A percentile compares a stretch with the other conserved stretches of the same genome.
phyloP scores from a whole-genome alignment of 2,888 invertebrate genomes.

The Lasioglossum leucozonium region DNA sequence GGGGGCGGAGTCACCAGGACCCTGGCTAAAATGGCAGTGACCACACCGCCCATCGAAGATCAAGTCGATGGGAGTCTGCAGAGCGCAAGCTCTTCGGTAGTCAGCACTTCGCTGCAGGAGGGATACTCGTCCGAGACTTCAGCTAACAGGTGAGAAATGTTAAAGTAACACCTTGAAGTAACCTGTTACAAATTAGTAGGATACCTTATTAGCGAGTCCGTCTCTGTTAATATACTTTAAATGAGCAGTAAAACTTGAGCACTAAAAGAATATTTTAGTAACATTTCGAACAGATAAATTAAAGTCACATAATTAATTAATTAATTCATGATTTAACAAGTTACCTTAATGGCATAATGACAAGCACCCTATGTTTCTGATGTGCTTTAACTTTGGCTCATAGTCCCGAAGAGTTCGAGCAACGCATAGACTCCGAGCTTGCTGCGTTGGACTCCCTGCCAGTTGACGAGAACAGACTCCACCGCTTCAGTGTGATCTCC shows the following conservation, averaged over 20 bases:
- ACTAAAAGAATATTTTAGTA: no score
- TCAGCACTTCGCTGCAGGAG: constrained; percentile 64
- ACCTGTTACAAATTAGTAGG: not conserved
- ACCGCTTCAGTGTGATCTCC: constrained; percentile 81
- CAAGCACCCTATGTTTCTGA: not conserved
- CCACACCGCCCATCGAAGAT: constrained; percentile 83
- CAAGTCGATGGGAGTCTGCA: constrained; percentile 79
- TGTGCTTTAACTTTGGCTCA: constrained; percentile 33
- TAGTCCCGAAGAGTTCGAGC: constrained; percentile 86
- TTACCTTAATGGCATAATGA: not conserved
- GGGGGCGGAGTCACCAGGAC: constrained; percentile 88
- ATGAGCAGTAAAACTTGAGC: no score
- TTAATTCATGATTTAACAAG: not conserved
- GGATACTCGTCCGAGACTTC: constrained; percentile 69
- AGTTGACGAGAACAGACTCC: constrained; percentile 80
- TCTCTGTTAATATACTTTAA: no score
- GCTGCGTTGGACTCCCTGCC: constrained; percentile 87
- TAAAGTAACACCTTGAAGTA: not conserved
- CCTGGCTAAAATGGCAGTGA: constrained; percentile 86
- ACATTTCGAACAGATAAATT: no score
- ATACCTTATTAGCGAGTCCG: not conserved
- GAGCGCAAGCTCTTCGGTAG: constrained; percentile 51
- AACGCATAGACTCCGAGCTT: constrained; percentile 87
- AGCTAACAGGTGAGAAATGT: constrained; percentile 74
- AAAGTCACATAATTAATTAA: no score